Evolutionary conservation across 2,113 vertebrate species (phyloP).

Genomic region (Pomatostomus ruficeps): DNA sequence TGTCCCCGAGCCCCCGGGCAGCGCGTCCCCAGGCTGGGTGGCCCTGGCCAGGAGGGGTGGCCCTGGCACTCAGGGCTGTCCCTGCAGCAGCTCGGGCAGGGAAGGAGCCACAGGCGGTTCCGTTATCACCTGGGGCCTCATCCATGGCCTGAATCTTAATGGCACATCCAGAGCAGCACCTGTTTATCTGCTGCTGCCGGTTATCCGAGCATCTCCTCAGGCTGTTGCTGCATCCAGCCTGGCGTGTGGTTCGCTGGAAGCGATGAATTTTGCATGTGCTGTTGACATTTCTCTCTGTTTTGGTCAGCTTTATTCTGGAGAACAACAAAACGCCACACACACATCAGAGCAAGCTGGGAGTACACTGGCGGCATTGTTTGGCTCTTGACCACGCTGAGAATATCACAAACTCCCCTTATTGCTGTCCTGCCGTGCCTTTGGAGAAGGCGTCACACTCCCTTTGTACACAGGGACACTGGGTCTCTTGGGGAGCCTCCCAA

Average conservation of each 20-base stretch:
- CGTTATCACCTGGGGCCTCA: neutral
- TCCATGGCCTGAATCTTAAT: neutral
- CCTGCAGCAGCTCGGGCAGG: neutral
- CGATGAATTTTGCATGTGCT: neutral
- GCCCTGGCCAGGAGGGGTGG: neutral
- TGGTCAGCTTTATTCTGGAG: neutral
- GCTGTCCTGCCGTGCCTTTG: neutral
- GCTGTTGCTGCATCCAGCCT: neutral
- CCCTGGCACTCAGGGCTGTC: neutral
- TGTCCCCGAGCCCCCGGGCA: fast-evolving
- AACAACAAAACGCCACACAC: neutral
- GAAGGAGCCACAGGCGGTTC: neutral
- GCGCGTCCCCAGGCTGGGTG: neutral
- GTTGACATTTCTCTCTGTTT: neutral
- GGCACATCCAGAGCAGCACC: neutral
- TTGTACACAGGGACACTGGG: neutral
- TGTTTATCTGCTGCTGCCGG: neutral
- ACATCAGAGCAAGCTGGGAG: neutral
- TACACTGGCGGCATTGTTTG: neutral
- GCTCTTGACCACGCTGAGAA: neutral
- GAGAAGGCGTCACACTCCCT: neutral
- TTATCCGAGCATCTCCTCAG: neutral
- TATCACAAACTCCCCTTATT: neutral
- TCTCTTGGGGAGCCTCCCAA: neutral
- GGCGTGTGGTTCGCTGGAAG: neutral